These are phyloP conservation scores for Autographa gamma DNA, from an alignment of 2,888 invertebrate genomes.

Conservation along the genomic window DNA sequence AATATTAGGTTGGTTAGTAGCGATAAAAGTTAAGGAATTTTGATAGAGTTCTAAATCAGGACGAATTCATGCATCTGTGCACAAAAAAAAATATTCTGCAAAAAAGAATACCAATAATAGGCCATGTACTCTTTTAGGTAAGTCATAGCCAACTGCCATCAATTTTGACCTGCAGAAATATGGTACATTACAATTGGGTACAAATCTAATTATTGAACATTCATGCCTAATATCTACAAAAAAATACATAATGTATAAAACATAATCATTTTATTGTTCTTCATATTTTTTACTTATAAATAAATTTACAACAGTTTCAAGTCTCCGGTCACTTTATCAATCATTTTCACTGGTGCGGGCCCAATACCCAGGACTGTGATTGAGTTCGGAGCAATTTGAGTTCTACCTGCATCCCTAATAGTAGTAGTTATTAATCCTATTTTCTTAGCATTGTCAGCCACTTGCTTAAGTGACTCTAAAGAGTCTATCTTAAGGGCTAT, in stretches of 20 bases:
- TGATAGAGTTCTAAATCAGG: too few relatives aligned
- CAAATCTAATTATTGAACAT: too few relatives aligned
- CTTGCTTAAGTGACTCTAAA: slow-evolving; percentile 91
- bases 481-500: slow-evolving; percentile 95
- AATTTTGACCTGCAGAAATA: too few relatives aligned
- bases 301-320: slow-evolving; percentile 93
- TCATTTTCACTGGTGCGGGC: slow-evolving; percentile 93
- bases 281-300: background rate
- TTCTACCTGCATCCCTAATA: slow-evolving; percentile 97
- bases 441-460: slow-evolving; percentile 92
- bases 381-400: slow-evolving; percentile 96
- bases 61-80: too few relatives aligned
- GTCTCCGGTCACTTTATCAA: slow-evolving; percentile 96
- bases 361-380: slow-evolving; percentile 97
- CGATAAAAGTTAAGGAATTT: too few relatives aligned
- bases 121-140: too few relatives aligned
- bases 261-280: background rate
- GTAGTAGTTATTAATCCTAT: slow-evolving; percentile 92
- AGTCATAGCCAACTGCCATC: too few relatives aligned
- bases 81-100: too few relatives aligned
- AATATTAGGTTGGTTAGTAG: too few relatives aligned
- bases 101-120: too few relatives aligned
- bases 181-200: too few relatives aligned
- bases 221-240: background rate
- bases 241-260: background rate